Base-by-base conservation (phyloP, 2,888 invertebrate species). In the Acronicta leporina region DNA sequence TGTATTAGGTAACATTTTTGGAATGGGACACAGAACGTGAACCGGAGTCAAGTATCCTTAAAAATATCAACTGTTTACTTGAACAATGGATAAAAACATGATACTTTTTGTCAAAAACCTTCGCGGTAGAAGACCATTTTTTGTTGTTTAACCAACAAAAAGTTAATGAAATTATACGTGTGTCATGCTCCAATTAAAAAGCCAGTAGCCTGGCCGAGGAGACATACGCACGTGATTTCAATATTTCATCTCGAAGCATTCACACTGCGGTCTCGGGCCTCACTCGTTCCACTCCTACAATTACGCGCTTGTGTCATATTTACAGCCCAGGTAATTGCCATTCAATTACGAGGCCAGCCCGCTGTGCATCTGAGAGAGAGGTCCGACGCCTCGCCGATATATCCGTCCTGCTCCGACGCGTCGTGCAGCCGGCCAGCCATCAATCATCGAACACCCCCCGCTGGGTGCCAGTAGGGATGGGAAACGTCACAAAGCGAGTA, bases 251-350 rank as follows among this genome's bases (percentile, higher is more conserved):
- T 90, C 84, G 81, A 87, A 91, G 82, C 87, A 81, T 89, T 84
- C 88, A 84, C 85, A 83, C 83, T 87, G 90, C 89, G 90, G 88
- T 88, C 88, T 86, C 84, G 84, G 87, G 84, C 87, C 89, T 89
- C 90, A 88, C 90, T 88, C 89, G 89, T 84, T 89, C 87, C 89
- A 89, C 91, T 92, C 90, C 90, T 91, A 89, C 94, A 94, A 94
- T 94, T 94, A 94, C 92, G 92, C 91, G 92, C 93, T 89, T 94
- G 93, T 94, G 94, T 94, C 94, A 94, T 94, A 94, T 94, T 94
- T 94, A 94, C 94, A 92, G 93, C 91, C 88, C 93, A 93, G 94
- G 94, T 94, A 94, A 94, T 94, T 94, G 94, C 92, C 94, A 92
- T 94, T 94, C 94, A 94, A 94, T 94, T 94, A 94, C 91, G 87